Percentiles rank a stretch among this genome's conserved stretches.
Evolutionary conservation across 2,888 invertebrate species (phyloP).

Genomic region (Orchesella flavescens): DNA sequence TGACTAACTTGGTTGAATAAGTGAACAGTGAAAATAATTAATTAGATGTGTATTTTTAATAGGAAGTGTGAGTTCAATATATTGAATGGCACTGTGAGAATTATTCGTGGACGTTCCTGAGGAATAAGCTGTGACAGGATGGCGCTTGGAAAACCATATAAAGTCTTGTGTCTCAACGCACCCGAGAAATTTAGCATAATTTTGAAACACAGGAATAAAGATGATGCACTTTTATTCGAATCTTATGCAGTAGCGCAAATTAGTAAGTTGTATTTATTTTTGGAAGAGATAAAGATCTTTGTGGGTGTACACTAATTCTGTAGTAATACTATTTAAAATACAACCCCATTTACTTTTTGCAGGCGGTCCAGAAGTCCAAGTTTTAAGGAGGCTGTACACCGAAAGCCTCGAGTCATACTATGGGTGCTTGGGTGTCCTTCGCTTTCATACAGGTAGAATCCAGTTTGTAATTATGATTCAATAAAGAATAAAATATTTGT

Average conservation of each 20-base stretch:
- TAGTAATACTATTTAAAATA: no score
- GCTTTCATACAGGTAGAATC: slow-evolving; percentile 82
- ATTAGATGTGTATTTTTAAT: no score
- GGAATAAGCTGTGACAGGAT: slow-evolving; percentile 75
- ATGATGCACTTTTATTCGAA: slow-evolving; percentile 91
- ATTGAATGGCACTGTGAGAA: no score
- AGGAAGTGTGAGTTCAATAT: no score
- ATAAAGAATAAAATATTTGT: not conserved
- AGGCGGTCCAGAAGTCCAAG: slow-evolving; percentile 90
- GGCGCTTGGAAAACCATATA: slow-evolving; percentile 96
- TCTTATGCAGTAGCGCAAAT: slow-evolving; percentile 92
- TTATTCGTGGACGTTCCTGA: no score
- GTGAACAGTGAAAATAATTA: no score
- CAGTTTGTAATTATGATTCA: not conserved
- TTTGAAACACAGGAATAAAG: slow-evolving; percentile 89
- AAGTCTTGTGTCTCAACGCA: slow-evolving; percentile 90
- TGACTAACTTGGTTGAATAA: no score
- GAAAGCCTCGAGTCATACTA: slow-evolving; percentile 92
- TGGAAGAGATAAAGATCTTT: not conserved
- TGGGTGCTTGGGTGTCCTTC: slow-evolving; percentile 95
- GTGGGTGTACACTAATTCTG: no score
- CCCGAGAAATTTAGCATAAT: slow-evolving; percentile 92
- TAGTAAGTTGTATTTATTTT: slow-evolving; percentile 77
- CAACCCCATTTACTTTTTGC: slow-evolving; percentile 72
- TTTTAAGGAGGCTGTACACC: slow-evolving; percentile 89